These are phyloP conservation scores for Orius insidiosus DNA, from an alignment of 1,140 invertebrate species.

Conservation along the genomic window DNA sequence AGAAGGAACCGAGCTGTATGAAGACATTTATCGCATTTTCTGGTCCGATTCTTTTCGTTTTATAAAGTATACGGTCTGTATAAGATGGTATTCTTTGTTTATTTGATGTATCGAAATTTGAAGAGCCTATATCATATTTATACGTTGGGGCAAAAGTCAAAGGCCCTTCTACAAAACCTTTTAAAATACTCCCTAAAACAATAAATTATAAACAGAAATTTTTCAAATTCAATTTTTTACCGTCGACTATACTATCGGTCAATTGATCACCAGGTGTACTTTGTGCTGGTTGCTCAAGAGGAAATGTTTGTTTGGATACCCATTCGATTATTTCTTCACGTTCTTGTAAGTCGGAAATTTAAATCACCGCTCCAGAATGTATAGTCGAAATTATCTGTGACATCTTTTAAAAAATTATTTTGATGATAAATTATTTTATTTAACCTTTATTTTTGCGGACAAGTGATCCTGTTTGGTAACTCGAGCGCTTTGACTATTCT, in stretches of 20 bases:
- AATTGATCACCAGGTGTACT: slow-evolving; percentile 44
- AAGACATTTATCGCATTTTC: slow-evolving; percentile 37
- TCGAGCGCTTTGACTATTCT: slow-evolving; percentile 70
- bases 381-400: slow-evolving; percentile 78
- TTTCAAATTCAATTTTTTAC: slow-evolving; percentile 18
- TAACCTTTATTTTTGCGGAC: slow-evolving; percentile 53
- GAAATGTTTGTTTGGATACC: slow-evolving; percentile 46
- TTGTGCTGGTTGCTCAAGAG: slow-evolving; percentile 42
- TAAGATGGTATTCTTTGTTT: slow-evolving; percentile 84
- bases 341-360: slow-evolving; percentile 71
- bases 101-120: slow-evolving; percentile 73
- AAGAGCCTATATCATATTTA: slow-evolving; percentile 82
- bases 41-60: slow-evolving; percentile 23
- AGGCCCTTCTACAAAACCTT: slow-evolving; percentile 68
- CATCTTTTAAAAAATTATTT: slow-evolving; percentile 45
- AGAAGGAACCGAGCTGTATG: slow-evolving; percentile 67
- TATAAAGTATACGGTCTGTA: slow-evolving; percentile 79
- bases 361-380: slow-evolving; percentile 91
- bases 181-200: slow-evolving; percentile 41
- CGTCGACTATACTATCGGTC: slow-evolving; percentile 22
- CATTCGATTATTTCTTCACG: slow-evolving; percentile 61
- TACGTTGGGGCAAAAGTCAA: slow-evolving; percentile 87
- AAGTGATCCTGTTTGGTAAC: slow-evolving; percentile 62
- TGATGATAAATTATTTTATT: too few species aligned
- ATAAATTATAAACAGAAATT: not conserved